Conservation (phyloP, 2,888 invertebrate genomes). For the Miltochrista miniata region DNA sequence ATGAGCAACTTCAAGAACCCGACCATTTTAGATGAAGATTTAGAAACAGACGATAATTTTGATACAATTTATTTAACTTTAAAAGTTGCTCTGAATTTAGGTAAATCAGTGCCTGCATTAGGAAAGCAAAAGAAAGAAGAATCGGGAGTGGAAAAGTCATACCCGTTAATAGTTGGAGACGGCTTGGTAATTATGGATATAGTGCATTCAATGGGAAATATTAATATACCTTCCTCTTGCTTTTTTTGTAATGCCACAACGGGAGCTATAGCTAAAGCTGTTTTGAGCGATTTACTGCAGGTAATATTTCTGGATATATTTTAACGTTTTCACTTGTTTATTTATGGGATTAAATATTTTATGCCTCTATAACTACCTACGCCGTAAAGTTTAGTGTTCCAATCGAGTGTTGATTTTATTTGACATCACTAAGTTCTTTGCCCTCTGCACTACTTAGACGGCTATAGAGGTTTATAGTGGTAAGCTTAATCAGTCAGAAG, state of each 20-base stretch:
- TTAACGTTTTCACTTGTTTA: no score
- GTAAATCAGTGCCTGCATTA: constrained; percentile 16
- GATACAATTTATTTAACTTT: constrained; percentile 62
- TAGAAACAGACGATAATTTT: constrained; percentile 49
- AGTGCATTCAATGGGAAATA: constrained; percentile 51
- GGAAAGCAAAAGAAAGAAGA: constrained; percentile 7
- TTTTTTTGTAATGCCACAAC: constrained; percentile 61
- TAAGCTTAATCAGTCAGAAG: no score
- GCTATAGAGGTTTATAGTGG: no score
- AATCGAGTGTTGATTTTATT: no score
- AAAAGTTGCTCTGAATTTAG: constrained; percentile 61
- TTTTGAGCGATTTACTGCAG: constrained; percentile 62
- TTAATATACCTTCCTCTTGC: constrained; percentile 53
- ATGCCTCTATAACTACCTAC: no score
- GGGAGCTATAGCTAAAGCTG: constrained; percentile 49
- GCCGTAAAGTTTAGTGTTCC: no score
- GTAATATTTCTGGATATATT: constrained; percentile 30
- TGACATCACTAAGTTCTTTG: no score
- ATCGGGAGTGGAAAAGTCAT: constrained; percentile 8
- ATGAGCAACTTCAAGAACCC: constrained; percentile 65
- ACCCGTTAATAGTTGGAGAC: constrained; percentile 65
- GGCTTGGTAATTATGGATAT: constrained; percentile 65
- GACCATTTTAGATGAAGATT: constrained; percentile 48
- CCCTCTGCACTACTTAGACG: no score
- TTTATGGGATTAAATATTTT: no score